Evolutionary conservation across 1,140 invertebrate genomes (phyloP).

Genomic region (Micrasema longulum): DNA sequence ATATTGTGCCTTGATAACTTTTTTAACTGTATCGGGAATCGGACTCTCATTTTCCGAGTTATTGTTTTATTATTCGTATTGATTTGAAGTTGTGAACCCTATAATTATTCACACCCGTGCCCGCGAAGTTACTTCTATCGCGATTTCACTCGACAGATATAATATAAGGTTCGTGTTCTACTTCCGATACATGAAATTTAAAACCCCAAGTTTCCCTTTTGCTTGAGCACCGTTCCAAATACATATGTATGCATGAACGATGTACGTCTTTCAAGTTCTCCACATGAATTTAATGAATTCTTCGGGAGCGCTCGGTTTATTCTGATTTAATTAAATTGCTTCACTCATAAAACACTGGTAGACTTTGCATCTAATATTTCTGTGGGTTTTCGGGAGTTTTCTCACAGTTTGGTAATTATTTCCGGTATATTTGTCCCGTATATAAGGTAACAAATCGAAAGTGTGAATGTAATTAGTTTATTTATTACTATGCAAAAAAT

Average conservation of each 20-base stretch:
- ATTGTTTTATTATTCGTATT: too few relatives aligned
- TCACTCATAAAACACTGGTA: constrained; percentile 40
- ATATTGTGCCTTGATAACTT: too few relatives aligned
- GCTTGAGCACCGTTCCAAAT: neutral
- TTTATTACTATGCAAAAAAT: too few relatives aligned
- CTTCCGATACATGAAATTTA: neutral
- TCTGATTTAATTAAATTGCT: constrained; percentile 55
- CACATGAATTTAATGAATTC: constrained; percentile 49
- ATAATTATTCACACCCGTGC: too few relatives aligned
- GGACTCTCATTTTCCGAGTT: too few relatives aligned
- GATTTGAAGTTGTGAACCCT: too few relatives aligned
- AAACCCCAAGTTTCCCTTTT: neutral
- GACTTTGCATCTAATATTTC: constrained; percentile 30
- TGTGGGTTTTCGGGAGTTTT: constrained; percentile 4
- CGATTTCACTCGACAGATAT: too few relatives aligned
- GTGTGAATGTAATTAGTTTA: too few relatives aligned
- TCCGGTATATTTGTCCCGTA: constrained; percentile 18
- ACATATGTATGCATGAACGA: too few relatives aligned
- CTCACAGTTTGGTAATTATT: constrained; percentile 20
- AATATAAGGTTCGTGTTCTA: neutral
- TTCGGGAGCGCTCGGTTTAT: constrained; percentile 49
- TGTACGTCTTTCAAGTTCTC: constrained; percentile 15
- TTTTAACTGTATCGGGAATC: too few relatives aligned
- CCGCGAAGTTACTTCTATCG: too few relatives aligned
- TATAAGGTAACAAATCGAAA: constrained; percentile 7